Percentiles rank a stretch among this genome's conserved stretches.
phyloP scores from a whole-genome alignment of 2,888 invertebrate species.

The Drosophila planitibia region DNA sequence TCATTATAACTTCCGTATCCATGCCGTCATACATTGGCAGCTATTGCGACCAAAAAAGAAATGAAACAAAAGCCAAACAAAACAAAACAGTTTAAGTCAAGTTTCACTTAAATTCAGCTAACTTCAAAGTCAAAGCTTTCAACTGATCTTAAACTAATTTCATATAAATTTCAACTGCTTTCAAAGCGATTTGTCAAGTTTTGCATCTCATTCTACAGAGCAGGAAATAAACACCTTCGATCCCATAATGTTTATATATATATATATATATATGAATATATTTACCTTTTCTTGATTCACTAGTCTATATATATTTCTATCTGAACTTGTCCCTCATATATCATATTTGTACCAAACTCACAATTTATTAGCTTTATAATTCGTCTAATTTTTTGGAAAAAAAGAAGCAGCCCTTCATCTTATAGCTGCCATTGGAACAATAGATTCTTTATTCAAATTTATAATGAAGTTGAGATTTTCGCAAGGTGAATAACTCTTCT shows the following conservation, averaged over 20 bases:
- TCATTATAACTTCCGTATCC: constrained; percentile 84
- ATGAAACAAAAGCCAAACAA: too few species aligned
- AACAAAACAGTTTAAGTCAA: not conserved
- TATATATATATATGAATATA: not conserved
- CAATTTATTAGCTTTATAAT: not conserved
- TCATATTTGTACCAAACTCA: too few species aligned
- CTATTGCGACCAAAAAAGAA: constrained; percentile 11
- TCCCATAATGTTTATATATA: not conserved
- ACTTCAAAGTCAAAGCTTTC: not conserved
- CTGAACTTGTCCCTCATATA: not conserved
- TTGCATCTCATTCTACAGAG: not conserved
- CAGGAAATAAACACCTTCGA: not conserved
- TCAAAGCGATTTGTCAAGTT: not conserved
- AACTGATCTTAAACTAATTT: not conserved
- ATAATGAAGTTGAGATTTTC: not conserved
- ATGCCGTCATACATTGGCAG: constrained; percentile 77
- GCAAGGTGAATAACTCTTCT: not conserved
- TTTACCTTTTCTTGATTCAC: not conserved
- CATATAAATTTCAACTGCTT: not conserved
- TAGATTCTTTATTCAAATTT: not conserved
- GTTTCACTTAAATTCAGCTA: not conserved
- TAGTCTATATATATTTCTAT: not conserved
- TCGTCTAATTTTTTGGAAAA: not conserved
- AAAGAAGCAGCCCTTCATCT: not conserved
- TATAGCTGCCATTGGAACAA: not conserved